Conservation (phyloP, 2,888 invertebrate genomes). For the Gordius sp. region DNA sequence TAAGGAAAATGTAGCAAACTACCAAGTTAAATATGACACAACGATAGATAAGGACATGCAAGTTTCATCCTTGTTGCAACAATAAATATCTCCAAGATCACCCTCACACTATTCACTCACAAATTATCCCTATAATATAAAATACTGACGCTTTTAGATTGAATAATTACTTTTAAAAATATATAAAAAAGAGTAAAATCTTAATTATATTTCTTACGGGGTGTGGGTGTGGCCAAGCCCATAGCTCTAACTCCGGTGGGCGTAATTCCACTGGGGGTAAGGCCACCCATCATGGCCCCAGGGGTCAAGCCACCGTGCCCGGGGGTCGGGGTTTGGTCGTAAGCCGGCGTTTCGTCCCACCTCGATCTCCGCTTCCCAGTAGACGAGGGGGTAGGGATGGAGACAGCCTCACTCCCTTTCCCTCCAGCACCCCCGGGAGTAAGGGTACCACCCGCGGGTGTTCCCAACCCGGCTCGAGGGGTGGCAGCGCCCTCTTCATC, state of each 20-base stretch:
- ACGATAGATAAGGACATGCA: no score
- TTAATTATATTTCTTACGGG: conserved; percentile 34
- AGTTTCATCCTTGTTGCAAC: no score
- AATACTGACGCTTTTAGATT: no score
- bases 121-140: no score
- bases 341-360: conserved; percentile 64
- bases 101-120: no score
- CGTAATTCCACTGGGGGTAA: conserved; percentile 31
- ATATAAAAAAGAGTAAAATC: not conserved
- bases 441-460: no score
- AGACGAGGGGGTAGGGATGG: conserved; percentile 71
- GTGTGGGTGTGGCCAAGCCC: conserved; percentile 91
- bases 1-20: no score
- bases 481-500: no score
- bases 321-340: conserved; percentile 23
- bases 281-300: conserved; percentile 23
- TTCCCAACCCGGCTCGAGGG: no score
- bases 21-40: no score
- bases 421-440: not conserved
- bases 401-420: no score
- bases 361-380: conserved; percentile 76
- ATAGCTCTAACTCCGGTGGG: conserved; percentile 53
- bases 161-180: not conserved
- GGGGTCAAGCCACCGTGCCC: conserved; percentile 27
- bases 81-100: no score